Percentiles rank a stretch among this genome's conserved stretches.
phyloP scores from a whole-genome alignment of 1,140 invertebrate species.

The Eulimnadia texana region DNA sequence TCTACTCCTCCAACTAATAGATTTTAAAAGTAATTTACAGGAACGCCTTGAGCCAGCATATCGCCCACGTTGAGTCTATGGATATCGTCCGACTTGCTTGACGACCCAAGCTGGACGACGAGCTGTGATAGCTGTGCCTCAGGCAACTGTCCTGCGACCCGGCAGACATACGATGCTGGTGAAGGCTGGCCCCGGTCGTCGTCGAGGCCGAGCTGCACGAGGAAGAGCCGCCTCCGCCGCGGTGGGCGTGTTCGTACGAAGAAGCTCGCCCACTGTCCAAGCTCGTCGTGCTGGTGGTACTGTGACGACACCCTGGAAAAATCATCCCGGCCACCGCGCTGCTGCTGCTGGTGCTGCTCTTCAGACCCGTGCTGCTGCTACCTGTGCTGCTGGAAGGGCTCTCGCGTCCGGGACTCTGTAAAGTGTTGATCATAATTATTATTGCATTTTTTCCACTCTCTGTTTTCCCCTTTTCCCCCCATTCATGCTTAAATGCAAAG shows the following conservation, averaged over 20 bases:
- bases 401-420: conserved; percentile 68
- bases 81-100: conserved; percentile 27
- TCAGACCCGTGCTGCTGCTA: conserved; percentile 27
- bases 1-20: no score
- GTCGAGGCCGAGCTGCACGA: conserved; percentile 17
- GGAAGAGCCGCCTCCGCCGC: not conserved
- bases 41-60: conserved; percentile 39
- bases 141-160: conserved; percentile 34
- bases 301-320: conserved; percentile 50
- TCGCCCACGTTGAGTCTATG: conserved; percentile 37
- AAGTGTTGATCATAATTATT: not conserved
- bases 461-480: no score
- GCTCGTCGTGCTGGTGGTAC: conserved; percentile 62
- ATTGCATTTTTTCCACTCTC: no score
- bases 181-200: conserved; percentile 19
- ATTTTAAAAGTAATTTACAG: conserved; percentile 29
- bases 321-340: conserved; percentile 31
- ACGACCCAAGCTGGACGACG: conserved; percentile 38
- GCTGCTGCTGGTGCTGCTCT: conserved; percentile 21
- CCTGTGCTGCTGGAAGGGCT: conserved; percentile 49
- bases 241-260: conserved; percentile 32
- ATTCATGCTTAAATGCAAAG: no score
- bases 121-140: conserved; percentile 39
- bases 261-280: conserved; percentile 83
- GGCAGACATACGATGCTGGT: conserved; percentile 28